Conservation (phyloP, 2,888 invertebrate genomes). For the Epirrita christyi region DNA sequence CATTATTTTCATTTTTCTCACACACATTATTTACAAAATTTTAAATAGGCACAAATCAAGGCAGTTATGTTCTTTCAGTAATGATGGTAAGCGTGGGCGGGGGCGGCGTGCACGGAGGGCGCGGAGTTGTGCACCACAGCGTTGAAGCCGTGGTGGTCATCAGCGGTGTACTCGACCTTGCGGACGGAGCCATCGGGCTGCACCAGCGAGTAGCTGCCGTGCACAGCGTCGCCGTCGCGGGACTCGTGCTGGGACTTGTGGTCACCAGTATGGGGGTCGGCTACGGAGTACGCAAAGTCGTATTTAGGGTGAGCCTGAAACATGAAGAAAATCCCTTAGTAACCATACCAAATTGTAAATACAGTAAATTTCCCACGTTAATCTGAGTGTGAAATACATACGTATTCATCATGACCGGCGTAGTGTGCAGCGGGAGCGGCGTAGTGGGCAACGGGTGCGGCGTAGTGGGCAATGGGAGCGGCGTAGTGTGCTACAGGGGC, state of each 20-base stretch:
- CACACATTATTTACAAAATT: constrained; percentile 46
- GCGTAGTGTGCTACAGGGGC: constrained; percentile 49
- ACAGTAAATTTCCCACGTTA: constrained; percentile 3
- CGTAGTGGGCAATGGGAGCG: constrained; percentile 43
- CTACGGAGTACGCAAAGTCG: constrained; percentile 80
- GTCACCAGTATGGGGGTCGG: constrained; percentile 84
- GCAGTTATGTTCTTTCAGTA: constrained; percentile 41
- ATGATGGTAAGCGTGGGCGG: constrained; percentile 59
- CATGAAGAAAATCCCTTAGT: neutral
- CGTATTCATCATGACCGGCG: constrained; percentile 50
- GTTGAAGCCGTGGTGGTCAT: constrained; percentile 59
- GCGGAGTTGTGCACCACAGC: constrained; percentile 77
- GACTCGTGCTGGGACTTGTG: constrained; percentile 82
- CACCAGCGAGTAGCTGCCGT: constrained; percentile 84
- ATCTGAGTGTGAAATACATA: constrained; percentile 28
- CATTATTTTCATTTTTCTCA: constrained; percentile 49
- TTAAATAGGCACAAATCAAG: constrained; percentile 31
- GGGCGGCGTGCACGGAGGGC: constrained; percentile 63
- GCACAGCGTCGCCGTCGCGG: constrained; percentile 82
- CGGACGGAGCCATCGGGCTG: constrained; percentile 81
- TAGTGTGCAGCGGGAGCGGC: constrained; percentile 47
- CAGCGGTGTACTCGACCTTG: constrained; percentile 77
- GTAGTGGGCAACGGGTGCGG: constrained; percentile 48
- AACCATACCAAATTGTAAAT: neutral
- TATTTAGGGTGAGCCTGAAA: constrained; percentile 70